phyloP scores from a whole-genome alignment of 1,140 invertebrate species.

The Brachionus koreanus region DNA sequence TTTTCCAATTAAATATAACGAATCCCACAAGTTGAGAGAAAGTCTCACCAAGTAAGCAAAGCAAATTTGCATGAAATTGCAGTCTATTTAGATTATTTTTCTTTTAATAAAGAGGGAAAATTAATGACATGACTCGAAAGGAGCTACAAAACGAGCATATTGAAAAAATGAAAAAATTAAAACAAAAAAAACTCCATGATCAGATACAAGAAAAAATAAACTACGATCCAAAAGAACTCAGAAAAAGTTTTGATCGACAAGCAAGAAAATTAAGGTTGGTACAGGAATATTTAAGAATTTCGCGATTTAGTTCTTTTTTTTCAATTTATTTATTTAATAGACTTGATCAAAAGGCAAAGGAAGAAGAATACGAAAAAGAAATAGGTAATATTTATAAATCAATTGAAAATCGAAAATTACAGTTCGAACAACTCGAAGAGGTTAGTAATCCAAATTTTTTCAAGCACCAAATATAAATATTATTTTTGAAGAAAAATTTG shows the following conservation, averaged over 20 bases:
- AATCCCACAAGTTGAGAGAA: conserved; percentile 32
- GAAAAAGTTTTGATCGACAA: conserved; percentile 14
- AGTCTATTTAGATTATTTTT: neutral
- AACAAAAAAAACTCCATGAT: conserved; percentile 38
- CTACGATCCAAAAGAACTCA: conserved; percentile 20
- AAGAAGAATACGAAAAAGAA: conserved; percentile 44
- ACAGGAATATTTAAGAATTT: neutral
- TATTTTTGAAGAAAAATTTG: conserved; percentile 9
- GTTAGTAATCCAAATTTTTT: neutral
- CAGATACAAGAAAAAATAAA: conserved; percentile 43
- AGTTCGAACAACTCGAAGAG: conserved; percentile 42
- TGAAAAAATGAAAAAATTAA: conserved; percentile 41
- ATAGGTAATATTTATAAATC: conserved; percentile 4
- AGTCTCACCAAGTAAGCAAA: neutral
- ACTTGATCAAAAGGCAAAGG: conserved; percentile 18
- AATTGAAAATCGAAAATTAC: conserved; percentile 9
- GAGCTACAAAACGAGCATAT: conserved; percentile 40
- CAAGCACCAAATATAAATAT: neutral
- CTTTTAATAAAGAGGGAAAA: neutral
- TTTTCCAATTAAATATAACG: conserved; percentile 37
- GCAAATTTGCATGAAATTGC: neutral
- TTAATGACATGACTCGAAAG: neutral
- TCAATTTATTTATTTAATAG: neutral
- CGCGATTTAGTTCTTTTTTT: neutral
- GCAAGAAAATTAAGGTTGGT: conserved; percentile 31